A percentile compares a stretch with the other conserved stretches of the same genome.
Conservation (phyloP, 2,888 invertebrate species). For the Zelleria hepariella region DNA sequence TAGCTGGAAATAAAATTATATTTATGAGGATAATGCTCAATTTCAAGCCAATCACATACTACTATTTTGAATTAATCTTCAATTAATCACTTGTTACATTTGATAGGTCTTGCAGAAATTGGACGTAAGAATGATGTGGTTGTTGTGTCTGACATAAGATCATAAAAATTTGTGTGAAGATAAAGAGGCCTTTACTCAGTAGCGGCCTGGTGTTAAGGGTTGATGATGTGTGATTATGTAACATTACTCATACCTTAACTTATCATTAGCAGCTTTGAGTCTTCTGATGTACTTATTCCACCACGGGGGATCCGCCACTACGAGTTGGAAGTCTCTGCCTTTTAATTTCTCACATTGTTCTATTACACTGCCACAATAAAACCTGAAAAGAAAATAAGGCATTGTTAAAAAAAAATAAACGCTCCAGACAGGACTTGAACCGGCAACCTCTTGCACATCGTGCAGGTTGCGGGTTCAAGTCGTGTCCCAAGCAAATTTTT, state of each 20-base stretch:
- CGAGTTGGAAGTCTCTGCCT: slow-evolving; percentile 78
- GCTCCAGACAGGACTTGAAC: background rate
- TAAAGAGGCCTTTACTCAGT: too few relatives aligned
- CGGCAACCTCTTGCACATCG: too few relatives aligned
- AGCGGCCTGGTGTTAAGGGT: too few relatives aligned
- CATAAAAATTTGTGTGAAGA: slow-evolving; percentile 11
- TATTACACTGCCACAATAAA: slow-evolving; percentile 74
- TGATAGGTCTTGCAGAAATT: background rate
- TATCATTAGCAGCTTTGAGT: slow-evolving; percentile 73
- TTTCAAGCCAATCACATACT: too few relatives aligned
- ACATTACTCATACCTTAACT: slow-evolving; percentile 67
- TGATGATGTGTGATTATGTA: slow-evolving; percentile 67
- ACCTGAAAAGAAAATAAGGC: slow-evolving; percentile 57
- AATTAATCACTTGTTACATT: too few relatives aligned
- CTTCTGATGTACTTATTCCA: slow-evolving; percentile 94
- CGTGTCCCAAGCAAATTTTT: too few relatives aligned
- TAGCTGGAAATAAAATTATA: slow-evolving; percentile 71
- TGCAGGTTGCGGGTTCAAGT: too few relatives aligned
- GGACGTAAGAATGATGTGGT: background rate
- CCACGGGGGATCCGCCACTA: slow-evolving; percentile 97
- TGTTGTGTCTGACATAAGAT: background rate
- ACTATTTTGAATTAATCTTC: too few relatives aligned
- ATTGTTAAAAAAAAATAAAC: background rate
- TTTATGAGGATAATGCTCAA: background rate
- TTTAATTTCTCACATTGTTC: slow-evolving; percentile 56